Evolutionary conservation across 1,140 invertebrate species (phyloP).

Genomic region (Anastatus disparis): DNA sequence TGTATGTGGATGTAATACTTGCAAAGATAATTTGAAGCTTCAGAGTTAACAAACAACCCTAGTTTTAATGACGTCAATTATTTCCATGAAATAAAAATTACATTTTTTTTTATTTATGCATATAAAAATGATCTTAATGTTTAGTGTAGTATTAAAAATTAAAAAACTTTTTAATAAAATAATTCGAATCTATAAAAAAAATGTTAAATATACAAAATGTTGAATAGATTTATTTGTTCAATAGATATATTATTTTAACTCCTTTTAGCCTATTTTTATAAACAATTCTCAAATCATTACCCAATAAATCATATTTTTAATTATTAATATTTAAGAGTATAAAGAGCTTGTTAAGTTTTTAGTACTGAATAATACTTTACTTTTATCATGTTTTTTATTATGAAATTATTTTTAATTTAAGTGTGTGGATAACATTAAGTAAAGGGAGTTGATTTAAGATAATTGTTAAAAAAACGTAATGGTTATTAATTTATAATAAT

Average conservation of each 20-base stretch:
- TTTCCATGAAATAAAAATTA: no score
- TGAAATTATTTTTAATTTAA: neutral
- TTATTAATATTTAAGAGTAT: neutral
- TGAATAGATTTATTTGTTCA: no score
- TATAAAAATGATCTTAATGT: no score
- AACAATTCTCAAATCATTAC: neutral
- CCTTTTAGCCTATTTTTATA: neutral
- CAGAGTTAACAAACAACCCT: no score
- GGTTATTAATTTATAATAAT: slow-evolving; percentile 6
- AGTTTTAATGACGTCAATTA: no score
- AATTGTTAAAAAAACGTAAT: neutral
- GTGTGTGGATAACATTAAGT: neutral
- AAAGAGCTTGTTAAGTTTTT: neutral
- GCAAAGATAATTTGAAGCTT: no score
- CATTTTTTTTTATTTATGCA: no score
- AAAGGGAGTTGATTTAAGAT: neutral
- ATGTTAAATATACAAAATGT: no score
- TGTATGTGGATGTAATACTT: no score
- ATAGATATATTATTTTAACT: no score
- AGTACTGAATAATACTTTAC: neutral
- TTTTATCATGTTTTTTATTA: no score
- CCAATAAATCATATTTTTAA: no score
- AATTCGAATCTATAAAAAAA: neutral
- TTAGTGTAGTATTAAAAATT: neutral
- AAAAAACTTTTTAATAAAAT: neutral